Base-by-base conservation (phyloP, 2,113 vertebrate species). In the Equus quagga region DNA sequence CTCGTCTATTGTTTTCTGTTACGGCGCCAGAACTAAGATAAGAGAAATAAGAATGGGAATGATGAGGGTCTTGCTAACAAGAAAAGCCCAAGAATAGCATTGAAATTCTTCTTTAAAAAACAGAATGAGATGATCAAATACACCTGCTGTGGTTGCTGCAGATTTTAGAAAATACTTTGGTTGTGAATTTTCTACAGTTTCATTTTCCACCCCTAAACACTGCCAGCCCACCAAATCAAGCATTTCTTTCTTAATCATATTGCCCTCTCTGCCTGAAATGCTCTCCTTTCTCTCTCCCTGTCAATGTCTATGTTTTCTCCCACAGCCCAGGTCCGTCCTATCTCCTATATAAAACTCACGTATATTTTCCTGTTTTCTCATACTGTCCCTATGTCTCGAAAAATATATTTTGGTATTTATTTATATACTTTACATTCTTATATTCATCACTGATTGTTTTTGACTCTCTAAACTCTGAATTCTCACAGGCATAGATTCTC, bases 131-230 rank as follows among this genome's bases (percentile, higher is more conserved):
- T 17, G n/a, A 76, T 84, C 33, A 92, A 51, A 60, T 60, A 8
- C 23, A 60, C 3, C 60, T 65, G 33, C 10, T 60, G 10, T 70
- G 23, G 11, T 78, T 78, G 17, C 51, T 80, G 33, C 17, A 79
- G 26, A 76, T 84, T 65, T 85, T 94, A 94, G 46, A 79, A 92
- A 73, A 78, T 41, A 89, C 13, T 80, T 92, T 62, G 24, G 46
- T 46, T 92, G 41, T 67, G 4, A 89, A 67, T 73, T 84, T 28
- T 65, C 36, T 41, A 2, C 64, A 41, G 15, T 84, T 92, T 72
- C 8, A 70, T 78, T 51, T 67, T 96, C 19, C 2, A 41, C 26
- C 56, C 44, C 23, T 46, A 41, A n/a, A 31, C 4, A 13, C 17
- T 44, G 33, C 2, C 54, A 21, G 24, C 33, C 49, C 46, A 79